Evolutionary conservation across 2,113 vertebrate species (phyloP).

Genomic region (Azemiops feae): DNA sequence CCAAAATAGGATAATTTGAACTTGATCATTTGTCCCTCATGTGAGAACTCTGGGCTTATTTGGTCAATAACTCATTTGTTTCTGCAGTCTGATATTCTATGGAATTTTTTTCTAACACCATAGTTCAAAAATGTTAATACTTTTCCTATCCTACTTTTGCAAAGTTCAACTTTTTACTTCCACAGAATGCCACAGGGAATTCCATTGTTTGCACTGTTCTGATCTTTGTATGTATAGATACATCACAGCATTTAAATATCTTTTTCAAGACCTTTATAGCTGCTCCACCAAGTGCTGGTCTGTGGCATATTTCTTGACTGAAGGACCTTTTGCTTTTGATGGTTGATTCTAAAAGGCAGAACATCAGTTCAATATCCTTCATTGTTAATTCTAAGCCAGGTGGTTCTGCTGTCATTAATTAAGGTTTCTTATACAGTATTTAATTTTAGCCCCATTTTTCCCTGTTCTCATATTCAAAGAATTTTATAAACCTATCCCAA

Average conservation of each 20-base stretch:
- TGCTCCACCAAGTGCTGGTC: background rate
- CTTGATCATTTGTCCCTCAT: background rate
- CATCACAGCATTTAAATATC: background rate
- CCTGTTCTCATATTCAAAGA: background rate
- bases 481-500: background rate
- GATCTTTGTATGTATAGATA: background rate
- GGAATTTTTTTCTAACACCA: background rate
- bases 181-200: background rate
- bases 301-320: background rate
- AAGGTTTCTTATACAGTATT: background rate
- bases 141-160: background rate
- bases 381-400: background rate
- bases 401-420: background rate
- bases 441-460: background rate
- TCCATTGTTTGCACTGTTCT: background rate
- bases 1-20: background rate
- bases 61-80: background rate
- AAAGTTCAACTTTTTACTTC: background rate
- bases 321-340: background rate
- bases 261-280: background rate
- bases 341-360: background rate
- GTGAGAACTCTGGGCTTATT: background rate
- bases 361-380: background rate
- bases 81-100: background rate
- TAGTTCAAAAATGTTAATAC: background rate